A percentile compares a stretch with the other conserved stretches of the same genome.
Evolutionary conservation across 2,113 vertebrate genomes (phyloP).

Genomic region (Sclerurus mexicanus): DNA sequence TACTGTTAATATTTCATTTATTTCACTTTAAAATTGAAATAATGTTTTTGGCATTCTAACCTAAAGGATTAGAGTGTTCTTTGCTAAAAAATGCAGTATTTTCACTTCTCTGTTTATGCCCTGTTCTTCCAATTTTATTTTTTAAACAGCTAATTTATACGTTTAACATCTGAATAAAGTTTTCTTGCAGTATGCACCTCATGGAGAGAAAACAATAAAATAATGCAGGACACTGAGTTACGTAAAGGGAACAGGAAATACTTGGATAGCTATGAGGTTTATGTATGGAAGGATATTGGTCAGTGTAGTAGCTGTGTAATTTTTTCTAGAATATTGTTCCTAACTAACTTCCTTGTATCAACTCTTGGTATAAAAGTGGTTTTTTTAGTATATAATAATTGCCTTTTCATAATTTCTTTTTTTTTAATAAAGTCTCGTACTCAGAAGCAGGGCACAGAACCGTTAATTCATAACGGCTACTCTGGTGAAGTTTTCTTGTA

Average conservation of each 20-base stretch:
- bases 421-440: not conserved
- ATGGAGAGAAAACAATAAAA: not conserved
- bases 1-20: not conserved
- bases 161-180: not conserved
- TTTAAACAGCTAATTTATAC: not conserved
- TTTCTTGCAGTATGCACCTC: not conserved
- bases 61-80: not conserved
- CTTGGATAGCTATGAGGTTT: not conserved
- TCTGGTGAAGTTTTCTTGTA: not conserved
- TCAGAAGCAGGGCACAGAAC: not conserved
- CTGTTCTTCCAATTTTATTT: not conserved
- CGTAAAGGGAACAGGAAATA: not conserved
- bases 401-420: not conserved
- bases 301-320: not conserved
- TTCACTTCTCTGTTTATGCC: not conserved
- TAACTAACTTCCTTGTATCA: not conserved
- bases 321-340: not conserved
- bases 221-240: not conserved
- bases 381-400: not conserved
- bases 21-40: not conserved
- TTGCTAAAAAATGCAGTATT: accelerated
- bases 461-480: not conserved
- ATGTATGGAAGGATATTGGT: not conserved
- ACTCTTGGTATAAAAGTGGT: not conserved
- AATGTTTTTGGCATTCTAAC: not conserved